A percentile compares a stretch with the other conserved stretches of the same genome.
These are phyloP conservation scores for Megathymus violae DNA, from an alignment of 1,140 invertebrate genomes.

Conservation along the genomic window DNA sequence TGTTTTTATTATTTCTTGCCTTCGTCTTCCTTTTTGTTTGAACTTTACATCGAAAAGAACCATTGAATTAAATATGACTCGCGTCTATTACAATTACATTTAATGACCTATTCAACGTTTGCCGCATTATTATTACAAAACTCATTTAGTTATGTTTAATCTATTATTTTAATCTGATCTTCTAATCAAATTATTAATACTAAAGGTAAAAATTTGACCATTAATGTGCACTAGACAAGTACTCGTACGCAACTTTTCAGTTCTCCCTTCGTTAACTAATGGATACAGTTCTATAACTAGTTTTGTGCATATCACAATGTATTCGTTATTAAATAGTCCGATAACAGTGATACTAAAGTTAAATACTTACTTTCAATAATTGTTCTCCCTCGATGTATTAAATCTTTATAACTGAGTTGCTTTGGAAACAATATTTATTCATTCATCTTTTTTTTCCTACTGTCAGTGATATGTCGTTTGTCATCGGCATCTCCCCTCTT, in stretches of 20 bases:
- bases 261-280: too few species aligned
- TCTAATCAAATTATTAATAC: too few species aligned
- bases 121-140: too few species aligned
- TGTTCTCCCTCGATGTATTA: neutral
- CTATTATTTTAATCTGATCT: too few species aligned
- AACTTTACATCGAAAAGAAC: slow-evolving; percentile 19
- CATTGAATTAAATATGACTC: slow-evolving; percentile 27
- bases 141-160: too few species aligned
- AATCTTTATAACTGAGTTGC: neutral
- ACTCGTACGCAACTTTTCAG: too few species aligned
- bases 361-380: neutral
- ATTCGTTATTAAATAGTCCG: too few species aligned
- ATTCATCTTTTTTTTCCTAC: slow-evolving; percentile 5
- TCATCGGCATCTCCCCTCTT: slow-evolving; percentile 15
- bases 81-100: slow-evolving; percentile 25
- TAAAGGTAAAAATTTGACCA: too few species aligned
- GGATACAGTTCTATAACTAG: too few species aligned
- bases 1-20: slow-evolving; percentile 38
- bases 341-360: too few species aligned
- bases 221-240: too few species aligned
- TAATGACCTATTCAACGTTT: neutral
- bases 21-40: slow-evolving; percentile 12
- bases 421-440: neutral
- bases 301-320: too few species aligned
- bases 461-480: slow-evolving; percentile 20